Evolutionary conservation across 2,113 vertebrate species (phyloP), one percentile per base, ranked within the genome.

Genomic region (Neodontobutis hainanensis): DNA sequence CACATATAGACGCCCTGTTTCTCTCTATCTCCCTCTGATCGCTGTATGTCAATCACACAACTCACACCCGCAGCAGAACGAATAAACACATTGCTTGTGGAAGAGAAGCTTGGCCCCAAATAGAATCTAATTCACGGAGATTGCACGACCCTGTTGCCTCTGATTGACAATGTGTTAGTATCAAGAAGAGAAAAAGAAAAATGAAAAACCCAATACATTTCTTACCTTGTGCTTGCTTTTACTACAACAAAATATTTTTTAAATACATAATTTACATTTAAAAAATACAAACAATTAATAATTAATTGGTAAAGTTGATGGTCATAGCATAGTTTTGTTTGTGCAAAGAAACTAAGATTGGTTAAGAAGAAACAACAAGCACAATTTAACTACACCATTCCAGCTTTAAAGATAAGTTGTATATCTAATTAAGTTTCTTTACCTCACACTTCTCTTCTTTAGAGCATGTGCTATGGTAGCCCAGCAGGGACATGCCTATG

Each of bases 51-150:
- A 78, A 61, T 82, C 74, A 80, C 32, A 61, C 14, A 52, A 80
- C 60, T 49, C 61, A 61, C 14, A 50, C 38, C 38, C 51, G 45
- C 66, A 68, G 69, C 63, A 49, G 56, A 47, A 55, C 62, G 75
- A 83, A 66, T 56, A 52, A 38, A 76, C n/a, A 62, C 42, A 43
- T 65, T 0, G 69, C 65, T 72, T 51, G 68, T 3, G 0, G 16
- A 58, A 58, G 77, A 68, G 67, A 71, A 73, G 49, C 1, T 46
- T 61, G 15, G 61, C 64, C 72, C 19, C 65, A 70, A 69, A 82
- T 48, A 79, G 47, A 61, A 61, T 50, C 27, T 5, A 73, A 76
- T 81, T 78, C 12, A 79, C 72, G 45, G 51, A 12, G 42, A 79
- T 59, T 65, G 55, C 51, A 16, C 10, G 16, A 49, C 32, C 4